Base-by-base conservation (phyloP, 2,113 vertebrate genomes). In the Montifringilla adamsi region DNA sequence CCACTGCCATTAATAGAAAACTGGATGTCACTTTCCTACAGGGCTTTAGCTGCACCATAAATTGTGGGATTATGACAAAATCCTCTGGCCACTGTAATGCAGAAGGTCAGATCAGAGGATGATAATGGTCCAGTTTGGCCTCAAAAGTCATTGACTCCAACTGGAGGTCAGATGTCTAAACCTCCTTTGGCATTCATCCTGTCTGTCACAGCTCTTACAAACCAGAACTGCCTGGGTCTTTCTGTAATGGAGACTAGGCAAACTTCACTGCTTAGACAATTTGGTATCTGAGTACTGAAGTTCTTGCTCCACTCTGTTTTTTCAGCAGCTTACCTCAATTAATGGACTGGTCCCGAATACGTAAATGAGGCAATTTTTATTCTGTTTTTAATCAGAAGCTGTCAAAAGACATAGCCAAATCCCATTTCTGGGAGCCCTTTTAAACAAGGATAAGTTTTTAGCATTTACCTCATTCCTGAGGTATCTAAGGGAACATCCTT, bases 21-120 rank as follows among this genome's bases (percentile, higher is more conserved):
- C 66, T 70, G 80, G 47, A 70, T 92, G 68, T 68, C 64, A 59
- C 75, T 80, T 62, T 74, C 52, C 60, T 80, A 11, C 43, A 26
- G 76, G n/a, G 72, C 24, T 94, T 92, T 80, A 92, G 43, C 73
- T 92, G 84, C 85, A 91, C 52, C 44, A 30, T 80, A 87, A 91
- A 70, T 37, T 92, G 62, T 82, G 77, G 53, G 69, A 87, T 89
- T 97, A 84, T 63, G 47, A 68, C 84, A 86, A 94, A 94, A 89
- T 89, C 49, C 77, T 72, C 60, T 76, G 43, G 33, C 68, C 13
- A 10, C 35, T 75, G 43, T 63, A 84, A 78, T 19, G n/a, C 5
- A 56, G 69, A 59, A 87, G 53, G 56, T 94, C 80, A 87, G 66
- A 94, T 63, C 31, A 78, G 69, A 74, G 94, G 47, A 18, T 90